phyloP scores from a whole-genome alignment of 2,888 invertebrate species.

The Drosophila subquinaria region DNA sequence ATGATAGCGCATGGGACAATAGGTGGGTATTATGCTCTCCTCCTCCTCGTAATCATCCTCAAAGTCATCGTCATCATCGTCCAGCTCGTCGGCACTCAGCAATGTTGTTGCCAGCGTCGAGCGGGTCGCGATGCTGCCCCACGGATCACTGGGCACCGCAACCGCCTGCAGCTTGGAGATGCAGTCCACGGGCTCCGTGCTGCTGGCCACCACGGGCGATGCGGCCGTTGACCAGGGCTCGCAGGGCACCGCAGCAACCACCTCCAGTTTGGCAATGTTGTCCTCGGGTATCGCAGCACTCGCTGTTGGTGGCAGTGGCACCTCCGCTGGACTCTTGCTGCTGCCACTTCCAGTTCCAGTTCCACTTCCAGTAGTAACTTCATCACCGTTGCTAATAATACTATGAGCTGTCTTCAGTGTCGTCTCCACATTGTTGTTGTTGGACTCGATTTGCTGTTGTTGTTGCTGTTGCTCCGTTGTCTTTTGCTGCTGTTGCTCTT shows the following conservation, averaged over 20 bases:
- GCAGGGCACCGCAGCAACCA: slow-evolving; percentile 82
- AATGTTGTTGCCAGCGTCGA: slow-evolving; percentile 85
- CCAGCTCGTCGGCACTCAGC: slow-evolving; percentile 84
- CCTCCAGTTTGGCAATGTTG: slow-evolving; percentile 86
- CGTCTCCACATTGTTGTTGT: slow-evolving; percentile 60
- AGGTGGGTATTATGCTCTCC: slow-evolving; percentile 85
- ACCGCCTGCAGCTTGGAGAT: slow-evolving; percentile 90
- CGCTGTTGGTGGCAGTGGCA: slow-evolving; percentile 82
- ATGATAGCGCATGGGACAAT: slow-evolving; percentile 84
- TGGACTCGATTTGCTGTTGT: slow-evolving; percentile 52
- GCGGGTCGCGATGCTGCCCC: slow-evolving; percentile 85
- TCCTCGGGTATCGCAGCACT: slow-evolving; percentile 83
- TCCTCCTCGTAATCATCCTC: slow-evolving; percentile 86
- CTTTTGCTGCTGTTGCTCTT: slow-evolving; percentile 64
- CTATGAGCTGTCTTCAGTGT: slow-evolving; percentile 58
- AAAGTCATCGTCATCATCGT: slow-evolving; percentile 85
- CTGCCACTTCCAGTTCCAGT: slow-evolving; percentile 30
- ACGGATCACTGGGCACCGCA: slow-evolving; percentile 89
- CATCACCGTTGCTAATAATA: slow-evolving; percentile 78
- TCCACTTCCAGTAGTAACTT: slow-evolving; percentile 69
- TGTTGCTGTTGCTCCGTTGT: slow-evolving; percentile 36
- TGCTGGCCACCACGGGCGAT: slow-evolving; percentile 47
- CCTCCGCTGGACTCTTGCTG: slow-evolving; percentile 64
- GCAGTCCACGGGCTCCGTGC: slow-evolving; percentile 86
- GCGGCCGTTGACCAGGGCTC: slow-evolving; percentile 82